Evolutionary conservation across 2,888 invertebrate species (phyloP), one percentile per base, ranked within the genome.

Genomic region (Nebria brevicollis): DNA sequence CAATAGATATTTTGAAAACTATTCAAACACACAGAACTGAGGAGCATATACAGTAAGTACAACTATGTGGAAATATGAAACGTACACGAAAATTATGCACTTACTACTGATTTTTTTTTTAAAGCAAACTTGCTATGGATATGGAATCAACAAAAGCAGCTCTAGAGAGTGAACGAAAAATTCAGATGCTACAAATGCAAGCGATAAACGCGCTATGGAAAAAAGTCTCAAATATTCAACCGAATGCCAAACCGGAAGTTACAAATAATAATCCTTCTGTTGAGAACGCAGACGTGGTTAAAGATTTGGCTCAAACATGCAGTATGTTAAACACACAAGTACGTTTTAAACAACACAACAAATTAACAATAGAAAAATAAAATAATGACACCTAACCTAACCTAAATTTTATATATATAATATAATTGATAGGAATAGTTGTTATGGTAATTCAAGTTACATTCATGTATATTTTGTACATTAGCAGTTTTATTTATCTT

Each of bases 191-290:
- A 75, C 97, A 97, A 89, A 95, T 96, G 93, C 96, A 97, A 88
- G 96, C 97, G 4, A 97, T 97, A 85, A 95, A 95, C 86, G 96
- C 96, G 0, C 89, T 97, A 2, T 97, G 96, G 96, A 96, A 95
- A 88, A 96, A 96, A 87, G 95, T 96, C 1, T 94, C 94, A 15
- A 92, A 93, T 0, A 89, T 95, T 84, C 94, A 94, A 82, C 89
- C 90, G 1, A 87, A 86, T 6, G 85, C 84, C 64, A 86, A 84
- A 72, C 86, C 86, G 25, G 87, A 87, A 41, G 74, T 83, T 10
- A 84, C 84, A 72, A 86, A 85, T 80, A 86, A 88, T 75, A 77
- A 82, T 2, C 86, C 85, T 13, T 83, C 85, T 80, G 87, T 85
- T 72, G 90, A 91, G 81, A 92, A 91, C 84, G 89, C 91, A 0